These are phyloP conservation scores for Theristicus caerulescens DNA, from an alignment of 2,113 vertebrate genomes.

Conservation along the genomic window DNA sequence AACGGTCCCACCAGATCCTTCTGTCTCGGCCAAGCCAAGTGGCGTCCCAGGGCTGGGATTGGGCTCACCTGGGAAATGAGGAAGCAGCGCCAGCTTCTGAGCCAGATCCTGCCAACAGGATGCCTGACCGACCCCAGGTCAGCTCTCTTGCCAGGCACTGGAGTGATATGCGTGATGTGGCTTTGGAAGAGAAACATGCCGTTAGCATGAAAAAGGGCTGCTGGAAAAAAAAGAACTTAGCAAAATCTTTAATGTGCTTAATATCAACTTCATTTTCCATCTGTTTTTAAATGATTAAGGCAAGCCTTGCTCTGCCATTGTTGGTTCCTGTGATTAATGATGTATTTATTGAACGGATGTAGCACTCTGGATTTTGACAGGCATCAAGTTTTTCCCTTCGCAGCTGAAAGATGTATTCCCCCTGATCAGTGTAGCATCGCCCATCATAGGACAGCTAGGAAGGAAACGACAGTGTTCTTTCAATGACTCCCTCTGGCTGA, in stretches of 20 bases:
- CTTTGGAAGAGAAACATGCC: neutral
- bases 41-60: neutral
- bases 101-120: neutral
- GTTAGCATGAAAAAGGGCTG: neutral
- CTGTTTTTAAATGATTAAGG: neutral
- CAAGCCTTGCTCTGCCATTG: neutral
- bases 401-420: neutral
- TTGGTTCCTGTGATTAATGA: neutral
- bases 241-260: neutral
- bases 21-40: neutral
- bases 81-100: neutral
- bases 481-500: neutral
- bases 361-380: neutral
- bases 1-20: neutral
- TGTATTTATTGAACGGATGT: neutral
- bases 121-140: neutral
- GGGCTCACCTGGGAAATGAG: neutral
- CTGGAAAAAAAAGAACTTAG: neutral
- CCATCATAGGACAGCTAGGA: neutral
- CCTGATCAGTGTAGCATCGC: neutral
- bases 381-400: neutral
- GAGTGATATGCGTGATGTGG: accelerated
- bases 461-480: conserved; percentile 7
- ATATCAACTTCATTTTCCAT: neutral
- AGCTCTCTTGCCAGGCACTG: neutral